A percentile compares a stretch with the other conserved stretches of the same genome.
Evolutionary conservation across 2,113 vertebrate genomes (phyloP).

Genomic region (Dicrurus megarhynchus): DNA sequence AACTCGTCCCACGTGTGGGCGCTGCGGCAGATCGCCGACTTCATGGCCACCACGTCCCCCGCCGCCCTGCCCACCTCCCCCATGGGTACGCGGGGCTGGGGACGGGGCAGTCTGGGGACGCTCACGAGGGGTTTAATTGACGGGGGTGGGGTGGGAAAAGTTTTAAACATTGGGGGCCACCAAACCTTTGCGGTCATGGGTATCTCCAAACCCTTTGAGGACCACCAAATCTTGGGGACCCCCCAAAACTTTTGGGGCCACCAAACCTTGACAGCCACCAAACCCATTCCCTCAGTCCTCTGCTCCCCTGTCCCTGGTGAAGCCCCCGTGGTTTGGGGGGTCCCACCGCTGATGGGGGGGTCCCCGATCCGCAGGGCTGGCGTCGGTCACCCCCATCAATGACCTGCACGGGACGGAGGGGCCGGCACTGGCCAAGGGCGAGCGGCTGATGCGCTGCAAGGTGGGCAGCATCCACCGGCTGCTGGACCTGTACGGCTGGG

Average conservation of each 20-base stretch:
- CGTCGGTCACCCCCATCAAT: conserved; percentile 89
- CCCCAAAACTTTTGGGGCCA: background rate
- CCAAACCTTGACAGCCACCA: background rate
- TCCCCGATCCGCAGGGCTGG: conserved; percentile 74
- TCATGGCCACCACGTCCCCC: conserved; percentile 90
- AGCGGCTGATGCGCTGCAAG: conserved; percentile 94
- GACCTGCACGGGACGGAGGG: conserved; percentile 86
- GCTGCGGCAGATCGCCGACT: conserved; percentile 93
- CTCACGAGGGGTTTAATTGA: rapidly evolving
- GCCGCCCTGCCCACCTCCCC: conserved; percentile 85
- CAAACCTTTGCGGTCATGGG: background rate
- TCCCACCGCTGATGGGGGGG: background rate
- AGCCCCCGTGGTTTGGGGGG: rapidly evolving
- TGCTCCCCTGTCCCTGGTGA: rapidly evolving
- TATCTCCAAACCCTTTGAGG: background rate
- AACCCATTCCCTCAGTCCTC: background rate
- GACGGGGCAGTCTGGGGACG: rapidly evolving
- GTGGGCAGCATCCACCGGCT: conserved; percentile 90
- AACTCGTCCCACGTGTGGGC: conserved; percentile 95
- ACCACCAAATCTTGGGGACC: background rate
- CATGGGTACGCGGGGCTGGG: conserved; percentile 74
- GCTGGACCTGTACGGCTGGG: conserved; percentile 94
- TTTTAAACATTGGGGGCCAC: background rate
- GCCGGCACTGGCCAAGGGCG: conserved; percentile 86
- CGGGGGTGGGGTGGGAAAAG: background rate